Conservation (phyloP, 2,888 invertebrate genomes). For the Thera obeliscata region DNA sequence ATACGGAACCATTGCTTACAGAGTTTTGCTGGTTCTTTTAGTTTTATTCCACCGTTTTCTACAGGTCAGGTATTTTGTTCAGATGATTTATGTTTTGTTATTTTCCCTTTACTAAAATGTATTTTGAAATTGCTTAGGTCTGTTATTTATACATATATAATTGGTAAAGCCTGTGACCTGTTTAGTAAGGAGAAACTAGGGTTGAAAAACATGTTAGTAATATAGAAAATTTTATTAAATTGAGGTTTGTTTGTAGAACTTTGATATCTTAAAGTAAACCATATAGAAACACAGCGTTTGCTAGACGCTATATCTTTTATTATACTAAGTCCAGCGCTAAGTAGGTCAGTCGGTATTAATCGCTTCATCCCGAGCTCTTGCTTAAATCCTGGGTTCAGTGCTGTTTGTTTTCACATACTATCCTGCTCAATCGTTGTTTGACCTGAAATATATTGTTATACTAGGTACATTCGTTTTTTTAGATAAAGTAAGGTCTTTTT, state of each 20-base stretch:
- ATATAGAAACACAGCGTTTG: slow-evolving; percentile 14
- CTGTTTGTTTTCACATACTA: slow-evolving; percentile 16
- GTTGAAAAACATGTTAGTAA: background rate
- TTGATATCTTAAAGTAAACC: slow-evolving; percentile 12
- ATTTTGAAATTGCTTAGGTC: background rate
- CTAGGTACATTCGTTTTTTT: no score
- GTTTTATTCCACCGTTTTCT: slow-evolving; percentile 8
- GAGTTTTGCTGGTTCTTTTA: slow-evolving; percentile 13
- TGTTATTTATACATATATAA: background rate
- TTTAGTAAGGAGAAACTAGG: no score
- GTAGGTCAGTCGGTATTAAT: slow-evolving; percentile 26
- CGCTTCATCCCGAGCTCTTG: slow-evolving; percentile 16
- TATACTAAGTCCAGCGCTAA: slow-evolving; percentile 22
- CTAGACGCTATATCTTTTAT: slow-evolving; percentile 15
- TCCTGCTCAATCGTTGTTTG: background rate
- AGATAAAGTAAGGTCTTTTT: no score
- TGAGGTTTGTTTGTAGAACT: background rate
- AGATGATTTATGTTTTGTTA: background rate
- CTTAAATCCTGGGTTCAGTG: slow-evolving; percentile 11
- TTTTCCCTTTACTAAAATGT: background rate
- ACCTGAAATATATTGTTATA: background rate
- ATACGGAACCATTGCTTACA: slow-evolving; percentile 9
- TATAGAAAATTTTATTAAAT: background rate
- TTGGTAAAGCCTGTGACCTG: no score
- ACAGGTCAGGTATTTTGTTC: background rate